These are phyloP conservation scores for Ataeniobius toweri DNA, from an alignment of 2,797 vertebrate species.

Conservation along the genomic window DNA sequence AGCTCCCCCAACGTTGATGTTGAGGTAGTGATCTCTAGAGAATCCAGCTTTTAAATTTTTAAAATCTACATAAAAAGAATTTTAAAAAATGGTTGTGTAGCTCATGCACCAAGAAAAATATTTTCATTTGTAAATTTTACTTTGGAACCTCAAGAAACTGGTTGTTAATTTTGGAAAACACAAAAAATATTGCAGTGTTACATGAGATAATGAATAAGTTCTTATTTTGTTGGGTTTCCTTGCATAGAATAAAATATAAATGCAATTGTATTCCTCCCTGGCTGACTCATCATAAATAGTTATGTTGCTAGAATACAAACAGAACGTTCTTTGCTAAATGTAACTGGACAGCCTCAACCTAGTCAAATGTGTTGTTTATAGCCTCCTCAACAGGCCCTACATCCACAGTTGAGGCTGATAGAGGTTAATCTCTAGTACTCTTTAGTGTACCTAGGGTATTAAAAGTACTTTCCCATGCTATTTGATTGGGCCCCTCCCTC, in stretches of 20 bases:
- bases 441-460: background rate
- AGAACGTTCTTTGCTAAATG: background rate
- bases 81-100: background rate
- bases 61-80: background rate
- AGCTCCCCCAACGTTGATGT: conserved; percentile 98
- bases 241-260: background rate
- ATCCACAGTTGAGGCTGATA: background rate
- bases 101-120: background rate
- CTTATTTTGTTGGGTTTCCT: background rate
- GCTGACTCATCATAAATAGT: background rate
- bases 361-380: background rate
- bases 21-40: conserved; percentile 82
- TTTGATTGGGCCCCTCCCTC: conserved; percentile 45
- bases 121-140: conserved; percentile 13
- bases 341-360: background rate
- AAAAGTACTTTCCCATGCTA: conserved; percentile 60
- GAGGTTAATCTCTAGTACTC: background rate
- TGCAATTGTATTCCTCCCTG: background rate
- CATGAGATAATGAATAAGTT: background rate
- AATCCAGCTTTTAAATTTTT: background rate
- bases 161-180: background rate
- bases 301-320: background rate
- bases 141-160: background rate
- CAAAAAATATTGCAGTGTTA: background rate
- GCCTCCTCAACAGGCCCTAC: background rate